phyloP scores from a whole-genome alignment of 2,888 invertebrate genomes.

The Caenorhabditis angaria region DNA sequence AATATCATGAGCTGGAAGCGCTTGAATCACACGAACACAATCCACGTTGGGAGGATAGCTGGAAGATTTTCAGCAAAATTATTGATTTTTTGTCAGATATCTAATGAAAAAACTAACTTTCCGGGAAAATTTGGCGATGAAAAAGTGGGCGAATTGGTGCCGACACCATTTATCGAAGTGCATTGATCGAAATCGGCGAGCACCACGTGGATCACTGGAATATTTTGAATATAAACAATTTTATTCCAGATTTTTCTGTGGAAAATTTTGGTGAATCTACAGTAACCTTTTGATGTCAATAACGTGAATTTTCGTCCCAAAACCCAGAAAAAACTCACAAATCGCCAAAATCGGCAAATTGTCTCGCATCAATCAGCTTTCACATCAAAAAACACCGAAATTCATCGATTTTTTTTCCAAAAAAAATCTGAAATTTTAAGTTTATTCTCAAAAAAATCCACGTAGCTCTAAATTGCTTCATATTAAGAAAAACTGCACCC shows the following conservation, averaged over 20 bases:
- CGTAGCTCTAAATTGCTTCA: too few relatives aligned
- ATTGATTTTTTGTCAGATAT: background rate
- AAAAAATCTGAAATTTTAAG: too few relatives aligned
- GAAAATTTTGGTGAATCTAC: too few relatives aligned
- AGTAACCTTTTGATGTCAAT: too few relatives aligned
- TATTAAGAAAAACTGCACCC: too few relatives aligned
- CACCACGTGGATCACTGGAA: background rate
- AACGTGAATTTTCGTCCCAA: too few relatives aligned
- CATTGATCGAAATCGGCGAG: conserved; percentile 32
- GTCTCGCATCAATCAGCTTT: conserved; percentile 42
- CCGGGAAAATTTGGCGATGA: conserved; percentile 41
- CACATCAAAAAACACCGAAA: too few relatives aligned
- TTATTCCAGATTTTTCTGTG: background rate
- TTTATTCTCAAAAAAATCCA: too few relatives aligned
- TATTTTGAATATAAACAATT: background rate
- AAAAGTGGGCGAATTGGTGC: conserved; percentile 33
- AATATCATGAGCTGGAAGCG: conserved; percentile 64
- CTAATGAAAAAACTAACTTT: conserved; percentile 2
- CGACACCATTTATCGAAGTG: conserved; percentile 36
- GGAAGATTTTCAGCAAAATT: background rate
- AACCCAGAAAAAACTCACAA: conserved; percentile 17
- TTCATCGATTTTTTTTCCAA: too few relatives aligned
- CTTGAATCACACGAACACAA: conserved; percentile 73
- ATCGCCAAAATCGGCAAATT: conserved; percentile 41
- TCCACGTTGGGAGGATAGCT: conserved; percentile 64